phyloP scores from a whole-genome alignment of 2,888 invertebrate genomes.

The Stenodema calcarata region DNA sequence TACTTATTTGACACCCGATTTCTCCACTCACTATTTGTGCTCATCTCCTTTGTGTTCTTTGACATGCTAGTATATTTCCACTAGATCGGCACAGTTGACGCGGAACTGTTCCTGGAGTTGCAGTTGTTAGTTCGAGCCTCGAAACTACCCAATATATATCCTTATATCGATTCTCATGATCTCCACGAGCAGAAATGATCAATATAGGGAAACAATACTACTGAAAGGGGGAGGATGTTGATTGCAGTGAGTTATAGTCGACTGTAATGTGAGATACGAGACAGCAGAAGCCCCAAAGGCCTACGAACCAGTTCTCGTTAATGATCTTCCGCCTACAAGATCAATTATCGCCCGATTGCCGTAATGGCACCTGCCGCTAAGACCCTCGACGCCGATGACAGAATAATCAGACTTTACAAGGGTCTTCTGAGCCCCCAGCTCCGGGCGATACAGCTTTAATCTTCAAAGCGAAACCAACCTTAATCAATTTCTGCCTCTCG shows the following conservation, averaged over 20 bases:
- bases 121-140: too few relatives aligned
- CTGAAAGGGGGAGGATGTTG: neutral
- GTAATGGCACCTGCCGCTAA: conserved; percentile 29
- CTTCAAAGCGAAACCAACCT: conserved; percentile 22
- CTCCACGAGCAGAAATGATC: neutral
- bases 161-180: too few relatives aligned
- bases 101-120: too few relatives aligned
- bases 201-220: neutral
- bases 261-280: conserved; percentile 22
- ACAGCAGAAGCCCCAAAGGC: neutral
- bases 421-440: neutral
- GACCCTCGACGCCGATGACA: conserved; percentile 13
- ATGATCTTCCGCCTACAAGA: conserved; percentile 31
- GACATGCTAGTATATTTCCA: too few relatives aligned
- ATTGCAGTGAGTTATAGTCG: neutral
- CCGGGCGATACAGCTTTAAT: conserved; percentile 1
- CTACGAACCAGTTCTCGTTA: conserved; percentile 19
- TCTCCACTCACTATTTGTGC: too few relatives aligned
- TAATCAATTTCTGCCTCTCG: conserved; percentile 9
- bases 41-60: too few relatives aligned
- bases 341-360: conserved; percentile 36
- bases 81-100: too few relatives aligned
- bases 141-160: too few relatives aligned
- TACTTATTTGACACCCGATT: too few relatives aligned
- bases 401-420: conserved; percentile 9